A percentile compares a stretch with the other conserved stretches of the same genome.
These are phyloP conservation scores for Amphipyra berbera DNA, from an alignment of 2,888 invertebrate species.

Conservation along the genomic window DNA sequence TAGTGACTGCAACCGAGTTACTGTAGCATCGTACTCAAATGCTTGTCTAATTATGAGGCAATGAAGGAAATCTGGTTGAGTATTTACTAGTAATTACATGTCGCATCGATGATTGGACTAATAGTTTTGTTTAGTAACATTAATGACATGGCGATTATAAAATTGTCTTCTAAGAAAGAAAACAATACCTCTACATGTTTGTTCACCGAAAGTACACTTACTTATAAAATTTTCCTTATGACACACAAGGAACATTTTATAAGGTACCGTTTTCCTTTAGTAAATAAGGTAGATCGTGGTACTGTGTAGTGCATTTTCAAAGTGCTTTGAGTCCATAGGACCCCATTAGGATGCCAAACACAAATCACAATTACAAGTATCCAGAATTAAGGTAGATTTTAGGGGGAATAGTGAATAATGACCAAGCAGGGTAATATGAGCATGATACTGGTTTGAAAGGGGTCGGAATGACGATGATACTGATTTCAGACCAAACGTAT, in stretches of 20 bases:
- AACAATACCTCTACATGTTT: background rate
- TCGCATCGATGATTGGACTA: constrained; percentile 63
- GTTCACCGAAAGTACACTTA: constrained; percentile 6
- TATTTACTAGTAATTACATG: constrained; percentile 74
- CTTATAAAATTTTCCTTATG: background rate
- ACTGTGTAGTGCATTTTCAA: constrained; percentile 2
- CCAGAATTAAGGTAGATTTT: constrained; percentile 18
- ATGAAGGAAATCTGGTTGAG: constrained; percentile 68
- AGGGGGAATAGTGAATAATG: constrained; percentile 37
- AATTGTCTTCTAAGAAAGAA: constrained; percentile 44
- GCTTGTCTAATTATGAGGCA: constrained; percentile 68
- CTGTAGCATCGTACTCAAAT: constrained; percentile 61
- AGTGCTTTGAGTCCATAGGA: constrained; percentile 7
- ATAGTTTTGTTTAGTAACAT: constrained; percentile 61
- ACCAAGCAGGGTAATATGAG: constrained; percentile 8
- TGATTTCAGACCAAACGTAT: no score
- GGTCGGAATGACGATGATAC: no score
- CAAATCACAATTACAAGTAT: constrained; percentile 42
- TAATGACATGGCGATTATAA: constrained; percentile 29
- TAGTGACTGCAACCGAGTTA: constrained; percentile 46
- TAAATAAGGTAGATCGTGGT: background rate
- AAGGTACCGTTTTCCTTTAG: constrained; percentile 12
- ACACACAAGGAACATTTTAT: constrained; percentile 22
- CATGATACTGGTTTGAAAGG: no score
- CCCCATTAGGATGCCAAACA: constrained; percentile 33